Evolutionary conservation across 2,797 vertebrate genomes (phyloP).

Genomic region (Ispidina lecontei): DNA sequence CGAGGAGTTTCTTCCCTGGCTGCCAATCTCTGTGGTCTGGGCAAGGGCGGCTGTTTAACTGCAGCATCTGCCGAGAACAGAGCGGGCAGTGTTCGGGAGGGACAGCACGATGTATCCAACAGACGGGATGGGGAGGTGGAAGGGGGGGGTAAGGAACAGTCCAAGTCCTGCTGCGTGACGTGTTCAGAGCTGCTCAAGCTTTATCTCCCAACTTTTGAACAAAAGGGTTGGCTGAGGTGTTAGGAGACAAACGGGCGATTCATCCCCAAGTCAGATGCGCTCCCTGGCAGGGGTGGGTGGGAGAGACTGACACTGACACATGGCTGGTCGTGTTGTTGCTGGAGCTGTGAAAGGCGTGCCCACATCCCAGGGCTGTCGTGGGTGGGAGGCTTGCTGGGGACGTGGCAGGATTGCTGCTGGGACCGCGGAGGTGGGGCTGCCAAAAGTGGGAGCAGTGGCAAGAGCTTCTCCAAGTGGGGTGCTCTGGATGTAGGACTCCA

Average conservation of each 20-base stretch:
- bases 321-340: background rate
- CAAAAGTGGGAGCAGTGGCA: accelerated
- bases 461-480: accelerated
- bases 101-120: background rate
- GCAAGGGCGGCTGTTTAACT: conserved; percentile 12
- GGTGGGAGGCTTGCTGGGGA: background rate
- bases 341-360: background rate
- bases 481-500: accelerated
- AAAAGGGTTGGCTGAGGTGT: conserved; percentile 42
- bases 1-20: background rate
- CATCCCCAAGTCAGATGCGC: background rate
- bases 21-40: conserved; percentile 39
- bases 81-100: background rate
- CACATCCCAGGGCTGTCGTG: background rate
- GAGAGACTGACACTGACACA: conserved; percentile 55
- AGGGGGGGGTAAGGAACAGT: background rate
- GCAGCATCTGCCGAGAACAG: conserved; percentile 14
- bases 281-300: background rate
- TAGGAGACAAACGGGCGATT: background rate
- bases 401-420: background rate
- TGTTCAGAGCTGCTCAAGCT: background rate
- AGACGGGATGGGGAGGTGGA: background rate
- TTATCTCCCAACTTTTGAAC: background rate
- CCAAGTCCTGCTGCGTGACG: background rate
- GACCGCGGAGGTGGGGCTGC: background rate